These are phyloP conservation scores for Rafetus swinhoei DNA, from an alignment of 2,113 vertebrate species.

Conservation along the genomic window DNA sequence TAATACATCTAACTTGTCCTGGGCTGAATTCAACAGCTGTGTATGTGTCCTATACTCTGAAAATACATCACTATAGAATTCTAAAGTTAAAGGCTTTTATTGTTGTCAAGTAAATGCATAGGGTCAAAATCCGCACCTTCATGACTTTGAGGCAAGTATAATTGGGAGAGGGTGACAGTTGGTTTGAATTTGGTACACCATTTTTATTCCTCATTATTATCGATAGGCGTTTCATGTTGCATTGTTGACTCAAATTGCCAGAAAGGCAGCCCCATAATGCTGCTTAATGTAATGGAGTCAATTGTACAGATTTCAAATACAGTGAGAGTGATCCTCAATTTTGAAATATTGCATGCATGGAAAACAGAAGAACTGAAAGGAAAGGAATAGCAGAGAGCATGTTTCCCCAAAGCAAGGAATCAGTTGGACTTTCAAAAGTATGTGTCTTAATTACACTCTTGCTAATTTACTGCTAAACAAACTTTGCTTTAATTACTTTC, in stretches of 20 bases:
- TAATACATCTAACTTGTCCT: neutral
- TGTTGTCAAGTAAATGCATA: neutral
- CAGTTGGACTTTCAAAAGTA: neutral
- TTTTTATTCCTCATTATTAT: neutral
- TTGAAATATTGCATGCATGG: neutral
- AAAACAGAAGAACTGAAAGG: neutral
- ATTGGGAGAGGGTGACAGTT: neutral
- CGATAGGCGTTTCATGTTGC: neutral
- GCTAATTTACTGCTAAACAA: neutral
- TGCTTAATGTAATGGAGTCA: neutral
- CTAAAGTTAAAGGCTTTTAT: neutral
- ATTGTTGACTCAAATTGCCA: neutral
- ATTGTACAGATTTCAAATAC: neutral
- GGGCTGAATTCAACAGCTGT: neutral
- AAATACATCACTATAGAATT: conserved; percentile 19
- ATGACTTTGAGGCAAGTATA: neutral
- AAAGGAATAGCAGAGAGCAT: neutral
- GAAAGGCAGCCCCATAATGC: neutral
- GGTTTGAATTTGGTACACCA: neutral
- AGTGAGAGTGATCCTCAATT: neutral
- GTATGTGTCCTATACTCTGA: neutral
- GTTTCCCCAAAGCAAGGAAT: neutral
- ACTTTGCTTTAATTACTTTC: neutral
- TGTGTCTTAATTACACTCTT: neutral
- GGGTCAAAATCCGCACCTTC: neutral